Evolutionary conservation across 2,113 vertebrate species (phyloP).

Genomic region (Suricata suricatta): DNA sequence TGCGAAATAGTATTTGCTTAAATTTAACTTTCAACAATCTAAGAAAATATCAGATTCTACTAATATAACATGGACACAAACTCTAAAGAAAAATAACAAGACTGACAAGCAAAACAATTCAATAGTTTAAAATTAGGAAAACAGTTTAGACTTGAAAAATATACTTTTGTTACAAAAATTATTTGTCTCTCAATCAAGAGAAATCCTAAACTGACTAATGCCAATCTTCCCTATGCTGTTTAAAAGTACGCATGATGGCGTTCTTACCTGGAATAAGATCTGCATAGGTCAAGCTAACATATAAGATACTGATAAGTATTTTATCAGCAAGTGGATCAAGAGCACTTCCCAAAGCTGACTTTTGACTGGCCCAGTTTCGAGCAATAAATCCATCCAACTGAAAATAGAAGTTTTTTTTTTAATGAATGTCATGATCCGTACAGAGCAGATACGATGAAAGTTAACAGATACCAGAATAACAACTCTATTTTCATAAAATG

Average conservation of each 20-base stretch:
- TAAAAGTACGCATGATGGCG: background rate
- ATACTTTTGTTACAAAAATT: constrained; percentile 52
- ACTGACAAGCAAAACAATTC: constrained; percentile 48
- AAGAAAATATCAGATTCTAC: constrained; percentile 22
- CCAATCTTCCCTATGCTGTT: constrained; percentile 25
- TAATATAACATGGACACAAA: constrained; percentile 12
- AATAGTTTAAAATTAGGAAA: constrained; percentile 51
- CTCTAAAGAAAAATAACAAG: constrained; percentile 23
- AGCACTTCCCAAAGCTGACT: constrained; percentile 97
- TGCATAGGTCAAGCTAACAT: constrained; percentile 95
- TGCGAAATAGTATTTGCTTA: constrained; percentile 27
- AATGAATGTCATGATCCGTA: constrained; percentile 67
- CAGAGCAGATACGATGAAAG: constrained; percentile 63
- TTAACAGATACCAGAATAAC: constrained; percentile 62
- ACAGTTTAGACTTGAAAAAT: constrained; percentile 65
- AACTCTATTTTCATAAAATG: constrained; percentile 57
- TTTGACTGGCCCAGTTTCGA: constrained; percentile 97
- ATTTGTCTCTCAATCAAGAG: constrained; percentile 32
- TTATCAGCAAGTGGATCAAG: constrained; percentile 98
- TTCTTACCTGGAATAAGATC: constrained; percentile 96
- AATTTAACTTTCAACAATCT: constrained; percentile 48
- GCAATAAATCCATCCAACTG: constrained; percentile 98
- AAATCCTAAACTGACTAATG: constrained; percentile 36
- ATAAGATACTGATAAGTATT: constrained; percentile 97
- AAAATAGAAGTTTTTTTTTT: constrained; percentile 77